Percentiles rank a stretch among this genome's conserved stretches.
Evolutionary conservation across 2,113 vertebrate genomes (phyloP).

Genomic region (Fukomys damarensis): DNA sequence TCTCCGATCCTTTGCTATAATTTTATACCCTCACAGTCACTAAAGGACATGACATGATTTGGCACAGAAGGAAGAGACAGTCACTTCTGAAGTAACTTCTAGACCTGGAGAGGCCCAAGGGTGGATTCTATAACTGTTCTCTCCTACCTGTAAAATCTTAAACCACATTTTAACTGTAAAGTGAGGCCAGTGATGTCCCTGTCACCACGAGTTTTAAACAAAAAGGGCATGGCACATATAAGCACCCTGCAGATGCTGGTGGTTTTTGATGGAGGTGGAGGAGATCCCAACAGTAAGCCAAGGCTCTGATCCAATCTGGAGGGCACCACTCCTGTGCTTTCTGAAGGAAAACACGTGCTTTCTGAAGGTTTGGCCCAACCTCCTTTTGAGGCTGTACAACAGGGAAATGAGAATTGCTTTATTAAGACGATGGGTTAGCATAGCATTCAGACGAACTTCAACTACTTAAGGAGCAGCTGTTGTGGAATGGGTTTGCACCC

Average conservation of each 20-base stretch:
- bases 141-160: not conserved
- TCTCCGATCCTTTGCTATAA: not conserved
- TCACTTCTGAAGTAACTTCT: not conserved
- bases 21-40: not conserved
- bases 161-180: not conserved
- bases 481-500: not conserved
- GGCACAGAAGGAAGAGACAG: not conserved
- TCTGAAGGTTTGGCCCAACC: not conserved
- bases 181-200: not conserved
- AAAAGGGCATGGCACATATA: not conserved
- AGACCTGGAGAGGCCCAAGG: not conserved
- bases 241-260: not conserved
- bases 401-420: not conserved
- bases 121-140: not conserved
- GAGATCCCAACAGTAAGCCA: not conserved
- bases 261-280: not conserved
- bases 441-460: not conserved
- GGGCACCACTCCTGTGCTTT: not conserved
- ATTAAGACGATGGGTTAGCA: not conserved
- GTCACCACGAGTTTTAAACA: not conserved
- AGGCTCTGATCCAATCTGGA: not conserved
- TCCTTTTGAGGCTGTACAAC: not conserved
- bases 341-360: conserved; percentile 19
- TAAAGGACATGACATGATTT: not conserved
- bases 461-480: not conserved